These are phyloP conservation scores for Rhamnusium bicolor DNA, from an alignment of 2,888 invertebrate species.

Conservation along the genomic window DNA sequence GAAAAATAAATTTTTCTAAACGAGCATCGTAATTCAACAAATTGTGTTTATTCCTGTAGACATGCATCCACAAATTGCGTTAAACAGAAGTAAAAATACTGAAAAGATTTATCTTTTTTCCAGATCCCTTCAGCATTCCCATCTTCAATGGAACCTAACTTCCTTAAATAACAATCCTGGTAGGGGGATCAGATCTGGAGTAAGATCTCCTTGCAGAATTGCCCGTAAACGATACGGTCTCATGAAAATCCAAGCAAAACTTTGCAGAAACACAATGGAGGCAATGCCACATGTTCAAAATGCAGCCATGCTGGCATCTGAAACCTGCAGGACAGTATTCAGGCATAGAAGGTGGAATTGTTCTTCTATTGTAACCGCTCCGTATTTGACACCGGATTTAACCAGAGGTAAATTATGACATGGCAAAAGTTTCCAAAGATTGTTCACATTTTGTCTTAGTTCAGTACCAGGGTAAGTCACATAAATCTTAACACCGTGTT, in stretches of 20 bases:
- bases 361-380: conserved; percentile 82
- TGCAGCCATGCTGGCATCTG: conserved; percentile 80
- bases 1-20: too few relatives aligned
- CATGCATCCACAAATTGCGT: too few relatives aligned
- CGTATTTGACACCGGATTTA: conserved; percentile 83
- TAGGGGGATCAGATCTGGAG: conserved; percentile 65
- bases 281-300: conserved; percentile 85
- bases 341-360: conserved; percentile 88
- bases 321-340: conserved; percentile 82
- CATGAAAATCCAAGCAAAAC: conserved; percentile 77
- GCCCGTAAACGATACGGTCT: conserved; percentile 70
- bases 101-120: conserved; percentile 22
- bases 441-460: too few relatives aligned
- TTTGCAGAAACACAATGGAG: conserved; percentile 78
- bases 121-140: conserved; percentile 68
- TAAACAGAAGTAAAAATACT: too few relatives aligned
- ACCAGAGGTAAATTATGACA: conserved; percentile 77
- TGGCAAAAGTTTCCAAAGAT: too few relatives aligned
- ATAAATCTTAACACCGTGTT: too few relatives aligned
- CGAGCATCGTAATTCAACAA: too few relatives aligned
- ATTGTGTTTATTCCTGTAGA: too few relatives aligned
- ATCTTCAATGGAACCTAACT: conserved; percentile 66
- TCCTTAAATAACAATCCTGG: conserved; percentile 61
- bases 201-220: conserved; percentile 65
- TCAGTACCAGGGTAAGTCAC: too few relatives aligned